A percentile compares a stretch with the other conserved stretches of the same genome.
phyloP scores from a whole-genome alignment of 2,797 vertebrate genomes.

The Epinephelus malabaricus region DNA sequence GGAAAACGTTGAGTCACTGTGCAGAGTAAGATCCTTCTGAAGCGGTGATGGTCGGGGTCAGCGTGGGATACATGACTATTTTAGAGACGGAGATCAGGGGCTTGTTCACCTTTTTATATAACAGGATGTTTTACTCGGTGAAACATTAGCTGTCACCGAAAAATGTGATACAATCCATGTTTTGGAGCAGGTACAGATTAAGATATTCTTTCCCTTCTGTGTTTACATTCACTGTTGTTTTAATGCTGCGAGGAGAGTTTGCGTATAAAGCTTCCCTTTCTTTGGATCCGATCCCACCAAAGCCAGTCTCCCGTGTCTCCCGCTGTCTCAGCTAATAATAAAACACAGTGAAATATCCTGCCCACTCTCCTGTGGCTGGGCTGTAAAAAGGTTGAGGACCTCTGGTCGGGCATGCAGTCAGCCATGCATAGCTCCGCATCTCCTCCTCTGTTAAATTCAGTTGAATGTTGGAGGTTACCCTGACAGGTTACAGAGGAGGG shows the following conservation, averaged over 20 bases:
- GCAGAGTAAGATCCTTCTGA: background rate
- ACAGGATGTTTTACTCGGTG: background rate
- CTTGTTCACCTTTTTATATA: background rate
- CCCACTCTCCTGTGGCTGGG: slow-evolving; percentile 25
- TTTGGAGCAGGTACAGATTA: background rate
- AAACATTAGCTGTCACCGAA: background rate
- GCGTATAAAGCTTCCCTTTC: background rate
- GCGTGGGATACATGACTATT: no score
- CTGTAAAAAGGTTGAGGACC: slow-evolving; percentile 44
- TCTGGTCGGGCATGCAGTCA: slow-evolving; percentile 13
- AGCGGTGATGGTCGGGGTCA: background rate
- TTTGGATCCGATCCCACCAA: slow-evolving; percentile 41
- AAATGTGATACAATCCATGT: background rate
- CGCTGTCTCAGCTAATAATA: slow-evolving; percentile 50
- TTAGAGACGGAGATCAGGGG: no score
- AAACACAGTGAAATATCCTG: slow-evolving; percentile 33
- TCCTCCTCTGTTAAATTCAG: slow-evolving; percentile 1
- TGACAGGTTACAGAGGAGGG: slow-evolving; percentile 11
- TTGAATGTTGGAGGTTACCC: slow-evolving; percentile 12
- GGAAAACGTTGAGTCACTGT: slow-evolving; percentile 31
- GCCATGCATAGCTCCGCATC: slow-evolving; percentile 17
- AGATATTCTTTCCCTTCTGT: background rate
- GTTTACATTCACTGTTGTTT: slow-evolving; percentile 25
- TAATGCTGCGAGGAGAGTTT: slow-evolving; percentile 23
- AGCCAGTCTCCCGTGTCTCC: slow-evolving; percentile 45